Base-by-base conservation (phyloP, 2,888 invertebrate genomes). In the Gerris lacustris region DNA sequence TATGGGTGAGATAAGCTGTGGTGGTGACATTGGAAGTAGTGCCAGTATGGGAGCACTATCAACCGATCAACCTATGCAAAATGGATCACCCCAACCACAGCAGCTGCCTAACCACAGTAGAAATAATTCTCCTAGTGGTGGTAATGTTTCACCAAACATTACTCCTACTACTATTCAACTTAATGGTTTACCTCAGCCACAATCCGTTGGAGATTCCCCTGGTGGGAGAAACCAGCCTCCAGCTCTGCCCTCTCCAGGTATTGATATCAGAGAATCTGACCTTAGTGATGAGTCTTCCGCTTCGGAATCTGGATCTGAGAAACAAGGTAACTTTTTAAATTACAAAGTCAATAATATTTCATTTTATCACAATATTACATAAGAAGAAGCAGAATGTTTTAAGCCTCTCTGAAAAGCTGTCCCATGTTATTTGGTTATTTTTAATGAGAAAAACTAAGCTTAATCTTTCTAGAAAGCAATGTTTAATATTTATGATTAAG, bases 261-360 rank as follows among this genome's bases (percentile, higher is more conserved):
- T n/a, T 31, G 17, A n/a, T 31, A 64, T 64, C 17, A 18, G 18
- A 17, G 64, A n/a, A 6, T 69, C 70, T n/a, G 69, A 70, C 44
- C 85, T 88, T 80, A 91, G 91, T 6, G 90, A 91, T 81, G 64
- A 64, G 9, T 87, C 89, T 44, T 89, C 89, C 55, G 68, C 71
- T 6, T 72, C 72, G 73, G 92, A 92, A 81, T 91, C 91, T 72
- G 92, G 91, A 75, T 86, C 84, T 15, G 91, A 89, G 77, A 89
- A 88, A 79, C 83, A 84, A 70, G 85, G 72, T 72, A 64, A 62
- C 62, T 62, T 31, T 31, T 31, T 31, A 31, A 31, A 31, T 31
- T 31, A 31, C 31, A 1, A 31, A 31, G 31, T 31, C 31, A 31
- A 31, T 31, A 31, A 31, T 31, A 31, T 31, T 31, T 31, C 31